phyloP scores from a whole-genome alignment of 2,113 vertebrate genomes.

The Zosterops borbonicus region DNA sequence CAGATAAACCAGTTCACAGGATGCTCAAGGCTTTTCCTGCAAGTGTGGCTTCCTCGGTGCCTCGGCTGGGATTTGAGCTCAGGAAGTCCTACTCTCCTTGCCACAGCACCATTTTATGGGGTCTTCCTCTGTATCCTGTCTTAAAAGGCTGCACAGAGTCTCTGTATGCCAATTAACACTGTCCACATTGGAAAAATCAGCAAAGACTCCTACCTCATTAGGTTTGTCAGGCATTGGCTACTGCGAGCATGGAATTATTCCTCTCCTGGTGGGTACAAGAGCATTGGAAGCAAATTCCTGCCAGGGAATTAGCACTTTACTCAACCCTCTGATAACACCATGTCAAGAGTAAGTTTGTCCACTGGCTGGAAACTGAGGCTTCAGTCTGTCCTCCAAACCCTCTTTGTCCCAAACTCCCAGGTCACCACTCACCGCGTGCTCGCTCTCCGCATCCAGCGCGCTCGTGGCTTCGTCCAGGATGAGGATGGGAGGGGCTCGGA shows the following conservation, averaged over 20 bases:
- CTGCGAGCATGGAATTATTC: not conserved
- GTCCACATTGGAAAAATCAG: not conserved
- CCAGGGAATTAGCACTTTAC: not conserved
- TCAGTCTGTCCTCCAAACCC: not conserved
- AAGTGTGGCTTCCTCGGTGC: not conserved
- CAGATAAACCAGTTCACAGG: not conserved
- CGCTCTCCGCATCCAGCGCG: slow-evolving; percentile 91
- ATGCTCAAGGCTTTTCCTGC: not conserved
- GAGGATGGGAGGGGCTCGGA: slow-evolving; percentile 86
- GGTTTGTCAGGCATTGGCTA: not conserved
- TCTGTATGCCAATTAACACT: not conserved
- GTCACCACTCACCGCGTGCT: slow-evolving; percentile 81
- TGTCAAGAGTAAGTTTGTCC: not conserved
- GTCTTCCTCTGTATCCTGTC: not conserved
- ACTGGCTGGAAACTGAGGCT: not conserved
- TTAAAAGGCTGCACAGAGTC: not conserved
- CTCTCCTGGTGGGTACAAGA: not conserved
- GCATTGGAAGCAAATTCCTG: not conserved
- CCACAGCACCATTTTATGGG: not conserved
- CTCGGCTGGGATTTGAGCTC: not conserved
- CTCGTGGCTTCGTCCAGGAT: slow-evolving; percentile 96
- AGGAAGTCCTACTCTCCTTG: not conserved
- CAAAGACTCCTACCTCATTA: not conserved
- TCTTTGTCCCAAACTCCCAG: not conserved
- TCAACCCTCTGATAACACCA: not conserved